Conservation (phyloP, 1,140 invertebrate genomes). For the Elymnias hypermnestra region DNA sequence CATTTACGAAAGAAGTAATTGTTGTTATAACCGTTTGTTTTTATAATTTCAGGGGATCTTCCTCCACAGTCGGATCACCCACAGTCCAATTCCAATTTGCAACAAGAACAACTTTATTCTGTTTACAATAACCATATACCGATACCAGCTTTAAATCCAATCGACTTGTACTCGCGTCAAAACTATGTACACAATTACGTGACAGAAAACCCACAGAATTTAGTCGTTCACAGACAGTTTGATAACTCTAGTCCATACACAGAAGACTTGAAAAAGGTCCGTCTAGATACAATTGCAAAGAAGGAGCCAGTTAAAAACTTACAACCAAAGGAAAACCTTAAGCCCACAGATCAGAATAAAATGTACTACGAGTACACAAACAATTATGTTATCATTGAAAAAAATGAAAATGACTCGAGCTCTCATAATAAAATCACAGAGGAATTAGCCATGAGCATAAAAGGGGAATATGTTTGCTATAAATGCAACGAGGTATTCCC, state of each 20-base stretch:
- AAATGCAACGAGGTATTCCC: slow-evolving; percentile 56
- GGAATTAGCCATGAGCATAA: slow-evolving; percentile 49
- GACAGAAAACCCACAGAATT: slow-evolving; percentile 56
- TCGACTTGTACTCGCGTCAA: slow-evolving; percentile 52
- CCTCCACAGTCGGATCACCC: slow-evolving; percentile 29
- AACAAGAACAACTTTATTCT: slow-evolving; percentile 42
- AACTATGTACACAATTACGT: slow-evolving; percentile 46
- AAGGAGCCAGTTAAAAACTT: slow-evolving; percentile 35
- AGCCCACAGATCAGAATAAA: slow-evolving; percentile 54
- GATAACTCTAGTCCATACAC: slow-evolving; percentile 41
- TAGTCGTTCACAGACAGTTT: slow-evolving; percentile 55
- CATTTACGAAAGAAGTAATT: no score
- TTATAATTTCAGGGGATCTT: slow-evolving; percentile 46
- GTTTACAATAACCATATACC: slow-evolving; percentile 46
- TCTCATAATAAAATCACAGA: slow-evolving; percentile 40
- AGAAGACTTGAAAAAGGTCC: slow-evolving; percentile 42
- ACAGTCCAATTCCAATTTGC: slow-evolving; percentile 21
- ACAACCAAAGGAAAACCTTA: slow-evolving; percentile 59
- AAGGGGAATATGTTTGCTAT: slow-evolving; percentile 57
- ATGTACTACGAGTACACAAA: slow-evolving; percentile 37
- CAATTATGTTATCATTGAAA: slow-evolving; percentile 27
- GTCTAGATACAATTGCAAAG: slow-evolving; percentile 30
- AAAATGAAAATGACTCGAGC: slow-evolving; percentile 45
- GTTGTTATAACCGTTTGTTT: no score
- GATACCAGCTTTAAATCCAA: slow-evolving; percentile 41